phyloP scores from a whole-genome alignment of 2,888 invertebrate genomes.

The Chloromyia formosa region DNA sequence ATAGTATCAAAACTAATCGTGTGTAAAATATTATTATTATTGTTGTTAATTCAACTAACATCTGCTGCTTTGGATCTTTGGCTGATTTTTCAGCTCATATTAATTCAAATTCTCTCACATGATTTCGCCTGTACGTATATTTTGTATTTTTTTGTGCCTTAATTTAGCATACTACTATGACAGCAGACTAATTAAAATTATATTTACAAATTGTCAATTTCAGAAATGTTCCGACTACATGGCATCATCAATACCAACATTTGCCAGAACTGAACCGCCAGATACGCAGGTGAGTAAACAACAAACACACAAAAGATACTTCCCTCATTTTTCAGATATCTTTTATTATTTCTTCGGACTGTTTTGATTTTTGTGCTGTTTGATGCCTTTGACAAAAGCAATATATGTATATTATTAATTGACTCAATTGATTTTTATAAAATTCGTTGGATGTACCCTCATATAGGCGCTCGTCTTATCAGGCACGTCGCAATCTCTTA shows the following conservation, averaged over 20 bases:
- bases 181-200: no score
- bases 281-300: constrained; percentile 79
- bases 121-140: no score
- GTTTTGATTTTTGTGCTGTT: no score
- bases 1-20: no score
- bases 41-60: not conserved
- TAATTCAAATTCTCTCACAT: no score
- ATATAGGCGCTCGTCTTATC: not conserved
- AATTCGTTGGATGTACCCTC: not conserved
- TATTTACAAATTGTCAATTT: constrained; percentile 53
- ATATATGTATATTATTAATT: constrained; percentile 15
- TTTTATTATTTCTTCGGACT: not conserved
- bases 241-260: constrained; percentile 87
- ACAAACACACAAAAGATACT: not conserved
- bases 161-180: no score
- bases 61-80: no score
- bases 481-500: not conserved
- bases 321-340: no score
- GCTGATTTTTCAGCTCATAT: no score
- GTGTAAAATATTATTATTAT: not conserved
- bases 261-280: constrained; percentile 93
- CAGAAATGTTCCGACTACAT: constrained; percentile 95
- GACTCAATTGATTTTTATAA: constrained; percentile 22
- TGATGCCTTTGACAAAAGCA: not conserved
- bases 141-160: no score